Conservation (phyloP, 2,113 vertebrate genomes). For the Istiophorus platypterus region DNA sequence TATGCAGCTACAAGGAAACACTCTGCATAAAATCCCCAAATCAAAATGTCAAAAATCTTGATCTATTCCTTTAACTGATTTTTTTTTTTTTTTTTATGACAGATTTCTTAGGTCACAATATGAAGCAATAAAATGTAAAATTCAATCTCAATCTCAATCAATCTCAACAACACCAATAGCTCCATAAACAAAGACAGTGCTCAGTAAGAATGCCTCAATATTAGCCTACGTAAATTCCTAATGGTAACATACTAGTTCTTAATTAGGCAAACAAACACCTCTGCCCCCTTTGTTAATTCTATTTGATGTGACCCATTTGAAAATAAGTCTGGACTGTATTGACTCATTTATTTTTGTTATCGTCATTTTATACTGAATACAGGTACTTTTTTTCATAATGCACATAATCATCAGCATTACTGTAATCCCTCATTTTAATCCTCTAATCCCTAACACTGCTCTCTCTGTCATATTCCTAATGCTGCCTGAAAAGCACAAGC, state of each 20-base stretch:
- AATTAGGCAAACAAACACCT: not conserved
- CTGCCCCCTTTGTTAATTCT: not conserved
- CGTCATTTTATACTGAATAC: conserved; percentile 15
- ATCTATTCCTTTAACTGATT: too few relatives aligned
- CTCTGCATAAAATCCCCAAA: too few relatives aligned
- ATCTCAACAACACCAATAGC: too few relatives aligned
- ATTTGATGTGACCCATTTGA: conserved; percentile 2
- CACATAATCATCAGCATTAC: conserved; percentile 50
- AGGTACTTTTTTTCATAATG: conserved; percentile 32
- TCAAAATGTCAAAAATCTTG: too few relatives aligned
- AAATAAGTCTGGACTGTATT: conserved; percentile 8
- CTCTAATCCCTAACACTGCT: conserved; percentile 37
- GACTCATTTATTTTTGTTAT: conserved; percentile 17
- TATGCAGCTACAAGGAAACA: too few relatives aligned
- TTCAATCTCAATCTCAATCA: too few relatives aligned
- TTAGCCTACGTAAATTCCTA: not conserved
- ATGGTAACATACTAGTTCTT: not conserved
- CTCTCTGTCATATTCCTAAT: conserved; percentile 22
- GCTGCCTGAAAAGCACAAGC: conserved; percentile 18
- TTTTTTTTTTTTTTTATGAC: too few relatives aligned
- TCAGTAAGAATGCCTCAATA: not conserved
- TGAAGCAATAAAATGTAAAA: too few relatives aligned
- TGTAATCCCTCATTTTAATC: conserved; percentile 51
- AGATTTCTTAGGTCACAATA: too few relatives aligned
- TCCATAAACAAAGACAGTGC: too few relatives aligned